These are phyloP conservation scores for Agrenia bidenticulata DNA, from an alignment of 2,888 invertebrate species.

Conservation along the genomic window DNA sequence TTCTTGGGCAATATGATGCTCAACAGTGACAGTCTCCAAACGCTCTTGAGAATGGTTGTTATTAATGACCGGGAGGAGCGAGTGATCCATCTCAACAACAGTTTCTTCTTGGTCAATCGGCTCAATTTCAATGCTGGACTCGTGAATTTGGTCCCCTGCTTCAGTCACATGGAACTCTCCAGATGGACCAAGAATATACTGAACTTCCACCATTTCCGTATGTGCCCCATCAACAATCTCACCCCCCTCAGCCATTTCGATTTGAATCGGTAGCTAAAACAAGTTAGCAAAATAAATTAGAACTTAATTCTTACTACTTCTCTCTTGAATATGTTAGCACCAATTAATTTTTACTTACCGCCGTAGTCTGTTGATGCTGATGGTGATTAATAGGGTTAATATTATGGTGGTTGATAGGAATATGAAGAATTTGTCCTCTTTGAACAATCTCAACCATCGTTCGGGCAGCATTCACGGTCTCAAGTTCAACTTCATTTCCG, in stretches of 20 bases:
- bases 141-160: no score
- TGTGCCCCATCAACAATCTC: not conserved
- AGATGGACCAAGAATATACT: conserved; percentile 15
- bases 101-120: no score
- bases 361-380: not conserved
- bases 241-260: not conserved
- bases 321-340: not conserved
- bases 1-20: not conserved
- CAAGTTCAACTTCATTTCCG: no score
- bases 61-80: no score
- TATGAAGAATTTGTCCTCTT: not conserved
- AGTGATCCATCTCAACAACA: no score
- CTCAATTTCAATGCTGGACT: no score
- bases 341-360: not conserved
- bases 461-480: not conserved
- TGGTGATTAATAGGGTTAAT: no score
- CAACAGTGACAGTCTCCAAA: not conserved
- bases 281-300: not conserved
- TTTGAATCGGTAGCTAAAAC: not conserved
- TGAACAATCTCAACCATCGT: not conserved
- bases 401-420: conserved; percentile 3
- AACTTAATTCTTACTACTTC: not conserved
- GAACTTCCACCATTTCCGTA: conserved; percentile 13
- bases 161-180: conserved; percentile 3
- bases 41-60: not conserved